These are phyloP conservation scores for Caenorhabditis sp. DNA, from an alignment of 2,888 invertebrate species.

Conservation along the genomic window DNA sequence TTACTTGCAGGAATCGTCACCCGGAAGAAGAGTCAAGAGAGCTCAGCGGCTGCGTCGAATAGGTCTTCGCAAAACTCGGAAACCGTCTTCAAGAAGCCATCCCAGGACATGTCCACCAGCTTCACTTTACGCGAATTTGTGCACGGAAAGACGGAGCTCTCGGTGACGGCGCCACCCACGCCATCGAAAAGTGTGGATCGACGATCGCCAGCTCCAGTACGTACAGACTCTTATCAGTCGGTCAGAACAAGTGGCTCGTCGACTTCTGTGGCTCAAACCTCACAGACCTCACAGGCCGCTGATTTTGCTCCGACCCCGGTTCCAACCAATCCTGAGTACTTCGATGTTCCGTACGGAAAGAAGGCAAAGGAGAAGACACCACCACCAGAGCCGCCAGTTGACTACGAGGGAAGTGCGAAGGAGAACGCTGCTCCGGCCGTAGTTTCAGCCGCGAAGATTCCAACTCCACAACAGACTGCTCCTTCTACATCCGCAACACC, in stretches of 20 bases:
- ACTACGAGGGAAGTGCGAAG: constrained; percentile 67
- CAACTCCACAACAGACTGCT: background rate
- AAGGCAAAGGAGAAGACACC: constrained; percentile 58
- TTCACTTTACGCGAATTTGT: constrained; percentile 16
- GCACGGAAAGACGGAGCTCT: constrained; percentile 10
- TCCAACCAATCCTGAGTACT: constrained; percentile 31
- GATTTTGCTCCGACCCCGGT: constrained; percentile 19
- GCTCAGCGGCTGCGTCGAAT: constrained; percentile 2
- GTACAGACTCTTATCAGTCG: constrained; percentile 26
- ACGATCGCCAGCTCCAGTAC: constrained; percentile 8
- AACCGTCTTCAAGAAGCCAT: constrained; percentile 23
- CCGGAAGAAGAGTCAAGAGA: constrained; percentile 7
- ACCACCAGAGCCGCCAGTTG: constrained; percentile 79
- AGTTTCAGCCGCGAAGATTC: background rate
- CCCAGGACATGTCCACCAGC: constrained; percentile 32
- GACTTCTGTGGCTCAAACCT: background rate
- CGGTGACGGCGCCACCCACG: constrained; percentile 23
- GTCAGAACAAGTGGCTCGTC: constrained; percentile 16
- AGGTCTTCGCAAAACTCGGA: constrained; percentile 12
- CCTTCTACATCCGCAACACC: background rate
- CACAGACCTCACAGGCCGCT: background rate
- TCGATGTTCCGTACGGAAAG: constrained; percentile 13
- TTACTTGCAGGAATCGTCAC: background rate
- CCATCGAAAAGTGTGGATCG: constrained; percentile 13
- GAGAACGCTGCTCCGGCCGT: constrained; percentile 25